phyloP scores from a whole-genome alignment of 2,888 invertebrate genomes.

The Drosophila imparisetae region DNA sequence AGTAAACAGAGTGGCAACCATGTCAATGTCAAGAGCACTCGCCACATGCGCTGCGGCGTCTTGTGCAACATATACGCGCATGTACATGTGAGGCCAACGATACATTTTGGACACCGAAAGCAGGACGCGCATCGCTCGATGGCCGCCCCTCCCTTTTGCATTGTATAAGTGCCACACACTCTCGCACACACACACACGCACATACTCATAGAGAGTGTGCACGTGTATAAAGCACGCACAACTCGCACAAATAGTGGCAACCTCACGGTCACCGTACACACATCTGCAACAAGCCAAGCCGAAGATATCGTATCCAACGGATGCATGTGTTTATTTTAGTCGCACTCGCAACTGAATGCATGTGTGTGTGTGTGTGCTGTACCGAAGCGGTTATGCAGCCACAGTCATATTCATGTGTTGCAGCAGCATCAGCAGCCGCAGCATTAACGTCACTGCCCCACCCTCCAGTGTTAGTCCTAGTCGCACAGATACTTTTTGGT shows the following conservation, averaged over 20 bases:
- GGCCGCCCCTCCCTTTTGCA: background rate
- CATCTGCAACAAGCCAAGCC: conserved; percentile 33
- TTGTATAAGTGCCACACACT: conserved; percentile 34
- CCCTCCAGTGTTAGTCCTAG: conserved; percentile 25
- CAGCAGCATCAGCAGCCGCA: conserved; percentile 13
- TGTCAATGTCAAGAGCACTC: conserved; percentile 78
- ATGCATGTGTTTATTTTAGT: conserved; percentile 79
- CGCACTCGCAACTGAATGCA: conserved; percentile 31
- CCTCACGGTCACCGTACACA: conserved; percentile 69
- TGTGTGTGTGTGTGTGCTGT: conserved; percentile 24
- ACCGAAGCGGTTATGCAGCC: conserved; percentile 42
- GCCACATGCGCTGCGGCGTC: conserved; percentile 59
- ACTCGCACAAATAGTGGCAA: conserved; percentile 34
- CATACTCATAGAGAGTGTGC: background rate
- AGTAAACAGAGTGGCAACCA: conserved; percentile 76
- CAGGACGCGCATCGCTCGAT: conserved; percentile 55
- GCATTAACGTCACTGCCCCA: conserved; percentile 2
- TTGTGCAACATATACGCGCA: conserved; percentile 15
- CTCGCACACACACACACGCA: background rate
- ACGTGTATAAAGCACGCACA: conserved; percentile 29
- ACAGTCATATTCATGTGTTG: conserved; percentile 22
- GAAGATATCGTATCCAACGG: conserved; percentile 66
- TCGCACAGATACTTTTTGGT: conserved; percentile 43
- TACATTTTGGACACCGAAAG: conserved; percentile 65
- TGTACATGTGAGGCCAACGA: conserved; percentile 55